Evolutionary conservation across 2,888 invertebrate species (phyloP).

Genomic region (Syrphus vitripennis): DNA sequence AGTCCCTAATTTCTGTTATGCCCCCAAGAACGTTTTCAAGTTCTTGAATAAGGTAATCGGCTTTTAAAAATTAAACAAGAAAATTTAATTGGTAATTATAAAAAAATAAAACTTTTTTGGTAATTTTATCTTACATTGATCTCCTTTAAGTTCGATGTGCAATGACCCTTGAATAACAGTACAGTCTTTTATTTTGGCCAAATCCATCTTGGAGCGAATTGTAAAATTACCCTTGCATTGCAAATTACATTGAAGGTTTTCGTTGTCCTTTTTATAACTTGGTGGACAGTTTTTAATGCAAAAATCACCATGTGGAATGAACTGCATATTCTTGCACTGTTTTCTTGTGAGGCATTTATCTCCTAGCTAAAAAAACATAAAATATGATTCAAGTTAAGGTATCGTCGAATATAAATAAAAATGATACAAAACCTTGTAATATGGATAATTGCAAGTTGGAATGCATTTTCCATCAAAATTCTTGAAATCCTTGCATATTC

Average conservation of each 20-base stretch:
- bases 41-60: slow-evolving; percentile 76
- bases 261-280: slow-evolving; percentile 75
- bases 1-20: slow-evolving; percentile 86
- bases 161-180: slow-evolving; percentile 87
- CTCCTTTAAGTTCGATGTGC: slow-evolving; percentile 82
- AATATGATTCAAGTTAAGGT: neutral
- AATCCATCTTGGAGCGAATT: slow-evolving; percentile 72
- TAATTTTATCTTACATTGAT: slow-evolving; percentile 72
- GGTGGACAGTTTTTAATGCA: slow-evolving; percentile 88
- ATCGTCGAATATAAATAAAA: neutral
- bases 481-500: slow-evolving; percentile 75
- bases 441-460: slow-evolving; percentile 71
- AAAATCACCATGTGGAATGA: slow-evolving; percentile 72
- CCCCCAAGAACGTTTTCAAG: slow-evolving; percentile 84
- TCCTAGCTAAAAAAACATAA: neutral
- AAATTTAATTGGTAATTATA: neutral
- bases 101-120: neutral
- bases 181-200: slow-evolving; percentile 84
- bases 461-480: slow-evolving; percentile 76
- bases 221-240: slow-evolving; percentile 74
- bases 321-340: slow-evolving; percentile 73
- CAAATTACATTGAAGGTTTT: slow-evolving; percentile 70
- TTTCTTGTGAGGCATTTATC: slow-evolving; percentile 72
- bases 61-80: slow-evolving; percentile 64
- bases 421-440: slow-evolving; percentile 43